Conservation (phyloP, 30 jellyfish, hydroid and myxozoan genomes). For the Rhopilema esculentum region DNA sequence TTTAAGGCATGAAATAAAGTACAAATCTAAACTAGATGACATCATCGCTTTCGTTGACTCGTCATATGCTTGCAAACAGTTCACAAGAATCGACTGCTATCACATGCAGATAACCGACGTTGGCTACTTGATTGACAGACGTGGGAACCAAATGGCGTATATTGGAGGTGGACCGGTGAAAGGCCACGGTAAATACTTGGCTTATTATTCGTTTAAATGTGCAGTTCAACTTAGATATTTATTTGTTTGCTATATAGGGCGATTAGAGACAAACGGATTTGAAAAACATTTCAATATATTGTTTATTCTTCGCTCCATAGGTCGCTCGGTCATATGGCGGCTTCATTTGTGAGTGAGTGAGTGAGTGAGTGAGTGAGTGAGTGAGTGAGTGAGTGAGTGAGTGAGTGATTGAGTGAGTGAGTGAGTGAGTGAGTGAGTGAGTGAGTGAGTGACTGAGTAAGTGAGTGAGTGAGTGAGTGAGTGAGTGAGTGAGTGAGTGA, state of each 20-base stretch:
- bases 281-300: too few relatives aligned
- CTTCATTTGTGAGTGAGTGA: too few relatives aligned
- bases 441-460: too few relatives aligned
- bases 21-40: background rate
- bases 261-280: too few relatives aligned
- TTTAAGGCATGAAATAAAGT: background rate
- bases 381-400: too few relatives aligned
- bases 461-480: too few relatives aligned
- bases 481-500: too few relatives aligned
- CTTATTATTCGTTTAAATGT: background rate
- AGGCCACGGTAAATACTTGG: constrained; percentile 4
- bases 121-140: constrained; percentile 7
- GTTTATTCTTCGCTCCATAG: too few relatives aligned
- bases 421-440: too few relatives aligned
- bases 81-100: constrained; percentile 11
- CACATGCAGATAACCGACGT: background rate
- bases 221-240: background rate
- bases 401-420: too few relatives aligned
- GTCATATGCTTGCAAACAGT: constrained; percentile 12
- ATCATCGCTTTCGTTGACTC: background rate
- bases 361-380: too few relatives aligned
- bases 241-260: background rate
- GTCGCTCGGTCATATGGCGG: too few relatives aligned
- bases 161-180: constrained; percentile 25
- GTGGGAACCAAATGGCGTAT: background rate